Evolutionary conservation across 2,113 vertebrate genomes (phyloP).

Genomic region (Muntiacus reevesi): DNA sequence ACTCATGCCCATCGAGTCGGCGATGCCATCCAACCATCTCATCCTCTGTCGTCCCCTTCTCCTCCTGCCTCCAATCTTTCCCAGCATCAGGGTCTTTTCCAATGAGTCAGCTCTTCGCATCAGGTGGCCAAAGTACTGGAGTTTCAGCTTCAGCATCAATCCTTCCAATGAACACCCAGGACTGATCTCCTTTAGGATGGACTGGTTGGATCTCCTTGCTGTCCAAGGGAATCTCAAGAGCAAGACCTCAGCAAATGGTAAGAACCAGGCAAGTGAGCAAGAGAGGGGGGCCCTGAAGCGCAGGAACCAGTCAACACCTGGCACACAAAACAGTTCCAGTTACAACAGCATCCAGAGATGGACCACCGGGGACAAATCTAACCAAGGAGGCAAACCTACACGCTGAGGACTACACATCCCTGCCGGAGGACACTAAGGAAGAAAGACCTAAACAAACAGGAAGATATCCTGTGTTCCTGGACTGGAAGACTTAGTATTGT

Average conservation of each 20-base stretch:
- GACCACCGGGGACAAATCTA: neutral
- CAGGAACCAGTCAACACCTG: rapidly evolving
- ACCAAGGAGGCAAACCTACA: neutral
- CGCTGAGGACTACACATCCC: rapidly evolving
- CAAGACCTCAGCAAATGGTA: neutral
- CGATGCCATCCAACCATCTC: no score
- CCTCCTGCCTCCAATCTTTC: no score
- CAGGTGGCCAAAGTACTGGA: no score
- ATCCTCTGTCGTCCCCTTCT: no score
- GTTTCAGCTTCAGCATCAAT: no score
- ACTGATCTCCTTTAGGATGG: no score
- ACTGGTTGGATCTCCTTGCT: no score
- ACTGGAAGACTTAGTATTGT: rapidly evolving
- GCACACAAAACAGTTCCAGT: rapidly evolving
- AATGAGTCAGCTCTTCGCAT: no score
- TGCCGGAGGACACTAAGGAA: rapidly evolving
- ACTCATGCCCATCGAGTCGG: no score
- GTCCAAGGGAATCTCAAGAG: no score
- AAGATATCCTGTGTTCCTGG: rapidly evolving
- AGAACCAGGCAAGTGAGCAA: neutral
- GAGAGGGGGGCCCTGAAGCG: rapidly evolving
- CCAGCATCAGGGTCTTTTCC: no score
- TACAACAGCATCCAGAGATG: rapidly evolving
- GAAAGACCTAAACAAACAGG: neutral
- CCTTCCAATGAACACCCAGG: no score